Percentiles rank a stretch among this genome's conserved stretches.
phyloP scores from a whole-genome alignment of 1,140 invertebrate species.

The Bradynema listronoti region DNA sequence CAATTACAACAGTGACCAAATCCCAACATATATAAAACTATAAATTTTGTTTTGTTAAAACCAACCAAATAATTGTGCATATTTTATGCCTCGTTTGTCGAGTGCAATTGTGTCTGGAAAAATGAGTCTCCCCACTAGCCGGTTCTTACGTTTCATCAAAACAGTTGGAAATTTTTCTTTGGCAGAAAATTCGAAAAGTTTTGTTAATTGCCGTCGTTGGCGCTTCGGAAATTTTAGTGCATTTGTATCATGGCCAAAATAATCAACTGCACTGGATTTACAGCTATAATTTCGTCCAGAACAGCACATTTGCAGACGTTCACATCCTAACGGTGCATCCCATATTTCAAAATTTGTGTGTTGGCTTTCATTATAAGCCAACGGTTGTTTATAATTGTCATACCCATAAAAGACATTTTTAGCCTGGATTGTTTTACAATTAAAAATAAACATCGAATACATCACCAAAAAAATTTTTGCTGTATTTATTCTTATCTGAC shows the following conservation, averaged over 20 bases:
- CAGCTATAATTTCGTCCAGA: conserved; percentile 11
- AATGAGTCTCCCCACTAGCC: conserved; percentile 17
- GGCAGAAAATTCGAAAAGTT: conserved; percentile 5
- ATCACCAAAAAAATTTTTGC: too few species aligned
- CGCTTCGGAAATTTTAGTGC: neutral
- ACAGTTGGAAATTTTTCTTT: conserved; percentile 18
- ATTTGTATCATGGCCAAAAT: too few species aligned
- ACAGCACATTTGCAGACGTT: conserved; percentile 9
- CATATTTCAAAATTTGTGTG: too few species aligned
- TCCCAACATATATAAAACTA: neutral
- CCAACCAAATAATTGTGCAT: conserved; percentile 15
- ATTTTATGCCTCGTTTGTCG: conserved; percentile 7
- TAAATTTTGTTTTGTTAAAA: neutral
- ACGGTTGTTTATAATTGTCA: too few species aligned
- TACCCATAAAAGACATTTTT: too few species aligned
- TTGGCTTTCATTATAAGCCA: too few species aligned
- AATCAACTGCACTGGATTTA: conserved; percentile 10
- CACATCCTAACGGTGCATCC: neutral
- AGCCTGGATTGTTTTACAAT: too few species aligned
- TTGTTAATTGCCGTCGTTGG: neutral
- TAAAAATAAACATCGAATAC: too few species aligned
- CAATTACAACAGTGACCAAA: neutral
- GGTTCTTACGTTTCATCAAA: conserved; percentile 1
- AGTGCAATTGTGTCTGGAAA: conserved; percentile 23
- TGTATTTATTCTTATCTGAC: too few species aligned